Evolutionary conservation across 2,888 invertebrate species (phyloP), one percentile per base, ranked within the genome.

Genomic region (Gryllus longicercus): DNA sequence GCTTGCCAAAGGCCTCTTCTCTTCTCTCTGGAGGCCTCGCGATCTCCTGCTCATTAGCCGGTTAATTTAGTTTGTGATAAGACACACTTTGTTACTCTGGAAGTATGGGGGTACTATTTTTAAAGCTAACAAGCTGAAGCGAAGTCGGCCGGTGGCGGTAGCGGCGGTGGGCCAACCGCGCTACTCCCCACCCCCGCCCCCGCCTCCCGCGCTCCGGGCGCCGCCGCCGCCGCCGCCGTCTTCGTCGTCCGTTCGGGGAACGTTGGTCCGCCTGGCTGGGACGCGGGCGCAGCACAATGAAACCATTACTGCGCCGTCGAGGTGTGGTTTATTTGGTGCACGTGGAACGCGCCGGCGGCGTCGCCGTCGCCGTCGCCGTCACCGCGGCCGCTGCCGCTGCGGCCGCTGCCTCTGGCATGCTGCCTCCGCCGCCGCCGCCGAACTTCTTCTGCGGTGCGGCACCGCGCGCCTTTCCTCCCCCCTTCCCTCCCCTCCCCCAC

Each of bases 51-150:
- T 63, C 63, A 63, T 63, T 63, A 63, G 63, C 63, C 63, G 63
- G 63, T n/a, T 63, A 63, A 63, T 63, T 63, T 63, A 63, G 63
- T n/a, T 63, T 63, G 63, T 63, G 63, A 63, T 63, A 63, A 63
- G 63, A 63, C n/a, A 63, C 63, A 63, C 63, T 63, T 63, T 63
- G 63, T 63, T 63, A 18, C 63, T 63, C 63, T 14, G n/a, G 63
- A 63, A 63, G 63, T 14, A 63, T 63, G n/a, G 63, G 63, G 16
- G 63, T 63, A 63, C 63, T 63, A 63, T 63, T 63, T 63, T 18
- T 63, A 63, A 38, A 63, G 63, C 63, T 63, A 63, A 63, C 63
- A 63, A 63, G 63, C 63, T 63, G 38, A 38, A 38, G 38, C 38
- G 38, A 38, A 38, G 38, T 38, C 38, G 38, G 38, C 8, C 38